Base-by-base conservation (phyloP, 2,797 vertebrate genomes). In the Bothrops alternatus region DNA sequence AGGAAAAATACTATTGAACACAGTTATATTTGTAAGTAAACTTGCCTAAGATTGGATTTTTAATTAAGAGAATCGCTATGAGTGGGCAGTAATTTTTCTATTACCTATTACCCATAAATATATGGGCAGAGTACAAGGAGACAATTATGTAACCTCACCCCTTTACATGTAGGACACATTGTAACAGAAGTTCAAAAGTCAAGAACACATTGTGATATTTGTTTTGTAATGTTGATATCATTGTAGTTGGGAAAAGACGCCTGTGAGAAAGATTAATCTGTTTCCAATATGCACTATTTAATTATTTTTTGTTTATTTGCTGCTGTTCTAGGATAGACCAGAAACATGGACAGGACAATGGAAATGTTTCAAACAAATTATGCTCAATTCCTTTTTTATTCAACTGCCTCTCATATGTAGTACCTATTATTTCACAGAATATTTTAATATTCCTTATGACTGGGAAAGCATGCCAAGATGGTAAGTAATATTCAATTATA, bases 401-500 rank as follows among this genome's bases (percentile, higher is more conserved):
- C 99, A 99, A 95, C 96, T 99, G 89, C 99, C 99, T 60, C 95
- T 99, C 96, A 99, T 99, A 94, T 99, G 98, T 96, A 99, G 99
- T 23, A 99, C 98, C 0, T 99, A 98, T 88, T 98, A 99, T 97
- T 99, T 99, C 96, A 99, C 99, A 0, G 99, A 99, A 73, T 99
- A 95, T 96, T 99, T 99, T 95, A 97, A 93, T 97, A 99, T 99
- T 96, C 99, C 99, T 0, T 99, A 99, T 91, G 98, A 98, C 90
- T 99, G 99, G 99, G 98, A 99, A 93, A 97, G 97, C 69, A 99
- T 99, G 98, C 99, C 99, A 0, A 98, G 98, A 97, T 99, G 99
- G 99, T 99, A 96, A 93, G 98, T 96, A 90, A 42, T 53, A 53
- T 37, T 16, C 88, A 28, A 12, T 16, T 86, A n/a, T 6, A 90